phyloP scores from a whole-genome alignment of 2,113 vertebrate genomes.

The Notarius lentiginosus region DNA sequence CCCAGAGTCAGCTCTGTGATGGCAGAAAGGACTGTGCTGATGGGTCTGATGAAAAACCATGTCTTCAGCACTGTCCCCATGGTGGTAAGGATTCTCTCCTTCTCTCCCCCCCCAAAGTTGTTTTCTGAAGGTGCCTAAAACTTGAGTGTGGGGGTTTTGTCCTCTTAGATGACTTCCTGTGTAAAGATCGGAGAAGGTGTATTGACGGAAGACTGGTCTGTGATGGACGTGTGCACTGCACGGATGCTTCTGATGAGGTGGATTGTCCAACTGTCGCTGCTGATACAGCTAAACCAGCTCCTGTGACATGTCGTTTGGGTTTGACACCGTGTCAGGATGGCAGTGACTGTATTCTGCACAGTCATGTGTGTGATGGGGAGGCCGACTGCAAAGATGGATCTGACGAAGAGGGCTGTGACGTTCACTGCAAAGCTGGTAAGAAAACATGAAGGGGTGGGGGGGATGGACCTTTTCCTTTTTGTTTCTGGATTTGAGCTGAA shows the following conservation, averaged over 20 bases:
- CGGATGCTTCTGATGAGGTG: slow-evolving; percentile 78
- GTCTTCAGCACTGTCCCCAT: slow-evolving; percentile 67
- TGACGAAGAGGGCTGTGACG: slow-evolving; percentile 71
- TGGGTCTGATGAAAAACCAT: slow-evolving; percentile 80
- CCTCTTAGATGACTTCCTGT: slow-evolving; percentile 70
- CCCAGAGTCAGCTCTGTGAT: slow-evolving; percentile 75
- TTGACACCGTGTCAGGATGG: slow-evolving; percentile 69
- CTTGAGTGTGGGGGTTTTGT: too few relatives aligned
- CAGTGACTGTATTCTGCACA: slow-evolving; percentile 68
- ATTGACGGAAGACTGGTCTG: slow-evolving; percentile 67
- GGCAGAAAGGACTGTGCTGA: slow-evolving; percentile 79
- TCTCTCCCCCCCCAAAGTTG: too few relatives aligned
- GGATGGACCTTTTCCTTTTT: too few relatives aligned
- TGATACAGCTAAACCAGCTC: neutral
- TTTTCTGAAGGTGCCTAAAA: too few relatives aligned
- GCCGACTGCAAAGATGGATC: slow-evolving; percentile 80
- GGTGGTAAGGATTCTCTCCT: slow-evolving; percentile 37
- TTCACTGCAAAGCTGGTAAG: slow-evolving; percentile 67
- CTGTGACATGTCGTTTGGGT: slow-evolving; percentile 58
- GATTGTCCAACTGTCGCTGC: slow-evolving; percentile 61
- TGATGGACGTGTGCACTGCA: slow-evolving; percentile 78
- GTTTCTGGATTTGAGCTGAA: neutral
- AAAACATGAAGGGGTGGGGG: slow-evolving; percentile 25
- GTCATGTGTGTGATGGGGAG: slow-evolving; percentile 78
- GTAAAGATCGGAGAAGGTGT: slow-evolving; percentile 68